Base-by-base conservation (phyloP, 2,888 invertebrate species). In the Antitype chi region DNA sequence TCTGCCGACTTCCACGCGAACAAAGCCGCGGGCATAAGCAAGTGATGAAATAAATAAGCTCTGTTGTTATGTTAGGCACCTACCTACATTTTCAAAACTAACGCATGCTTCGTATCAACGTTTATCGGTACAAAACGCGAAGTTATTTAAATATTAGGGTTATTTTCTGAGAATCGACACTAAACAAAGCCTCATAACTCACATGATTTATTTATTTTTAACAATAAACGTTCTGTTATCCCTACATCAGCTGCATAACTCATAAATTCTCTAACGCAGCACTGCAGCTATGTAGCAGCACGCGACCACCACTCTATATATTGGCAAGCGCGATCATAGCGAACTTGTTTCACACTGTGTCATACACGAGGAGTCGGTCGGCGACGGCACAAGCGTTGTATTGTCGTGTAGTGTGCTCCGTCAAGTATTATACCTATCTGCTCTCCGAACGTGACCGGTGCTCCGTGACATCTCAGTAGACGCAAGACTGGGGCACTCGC, bases 221-320 rank as follows among this genome's bases (percentile, higher is more conserved):
- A 38, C 38, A 74, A 63, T 60, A 70, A 69, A 53, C 55, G 23
- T 49, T 13, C 71, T 52, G 47, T 68, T 85, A 85, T 80, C 81
- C 11, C n/a, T 32, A 53, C 68, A 87, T 80, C 78, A 73, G 73
- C 74, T 38, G 63, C 76, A 86, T 86, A 86, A 47, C 74, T 75
- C 74, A 80, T 85, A 82, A 86, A 85, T 73, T 75, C 47, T 76
- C 43, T 53, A 52, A 67, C 17, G n/a, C 53, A 68, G 55, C 47
- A 59, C 28, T 78, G 60, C 57, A 68, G 43, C 32, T 62, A 25
- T 32, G 68, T 23, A 38, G 63, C 63, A 63, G 70, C 67, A 71
- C 57, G 76, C 74, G 57, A 75, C 66, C 59, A 68, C 70, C 72
- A 32, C 62, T 71, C 66, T 76, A 64, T 82, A 85, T 71, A 86